These are phyloP conservation scores for Danio albolineatus DNA, from an alignment of 2,797 vertebrate genomes.

Conservation along the genomic window DNA sequence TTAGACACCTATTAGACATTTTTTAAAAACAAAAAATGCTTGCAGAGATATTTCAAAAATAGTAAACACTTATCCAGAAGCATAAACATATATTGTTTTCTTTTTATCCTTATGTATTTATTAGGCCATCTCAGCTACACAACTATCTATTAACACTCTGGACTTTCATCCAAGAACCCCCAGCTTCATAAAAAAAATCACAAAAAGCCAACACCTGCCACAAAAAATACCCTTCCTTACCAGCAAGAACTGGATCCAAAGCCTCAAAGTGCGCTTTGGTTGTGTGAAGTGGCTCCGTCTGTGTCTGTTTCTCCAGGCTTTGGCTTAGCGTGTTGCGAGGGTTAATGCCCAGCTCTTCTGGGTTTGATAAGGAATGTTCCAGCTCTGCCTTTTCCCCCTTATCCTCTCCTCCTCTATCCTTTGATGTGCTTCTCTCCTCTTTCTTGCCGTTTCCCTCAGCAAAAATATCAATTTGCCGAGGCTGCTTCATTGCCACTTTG, in stretches of 20 bases:
- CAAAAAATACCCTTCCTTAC: constrained; percentile 72
- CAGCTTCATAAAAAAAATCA: constrained; percentile 8
- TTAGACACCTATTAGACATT: too few relatives aligned
- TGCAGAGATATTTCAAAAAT: too few relatives aligned
- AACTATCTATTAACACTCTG: background rate
- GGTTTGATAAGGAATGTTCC: constrained; percentile 52
- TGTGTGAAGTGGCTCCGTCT: constrained; percentile 66
- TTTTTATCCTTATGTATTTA: too few relatives aligned
- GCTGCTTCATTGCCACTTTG: constrained; percentile 43
- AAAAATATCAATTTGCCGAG: constrained; percentile 45
- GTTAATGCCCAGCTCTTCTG: constrained; percentile 48
- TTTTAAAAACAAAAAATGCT: too few relatives aligned
- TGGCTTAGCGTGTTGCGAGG: constrained; percentile 25
- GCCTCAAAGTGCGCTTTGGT: constrained; percentile 76
- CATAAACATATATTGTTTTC: too few relatives aligned
- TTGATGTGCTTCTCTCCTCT: constrained; percentile 44
- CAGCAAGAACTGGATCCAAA: constrained; percentile 78
- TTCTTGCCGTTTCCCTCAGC: constrained; percentile 37
- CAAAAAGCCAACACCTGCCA: constrained; percentile 3
- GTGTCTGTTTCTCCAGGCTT: constrained; percentile 44
- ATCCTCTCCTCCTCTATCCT: constrained; percentile 49
- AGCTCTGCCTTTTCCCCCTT: constrained; percentile 37
- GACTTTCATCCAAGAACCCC: background rate
- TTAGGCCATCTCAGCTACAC: background rate
- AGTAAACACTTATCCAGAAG: too few relatives aligned